Base-by-base conservation (phyloP, 2,113 vertebrate species). In the Bubo bubo region DNA sequence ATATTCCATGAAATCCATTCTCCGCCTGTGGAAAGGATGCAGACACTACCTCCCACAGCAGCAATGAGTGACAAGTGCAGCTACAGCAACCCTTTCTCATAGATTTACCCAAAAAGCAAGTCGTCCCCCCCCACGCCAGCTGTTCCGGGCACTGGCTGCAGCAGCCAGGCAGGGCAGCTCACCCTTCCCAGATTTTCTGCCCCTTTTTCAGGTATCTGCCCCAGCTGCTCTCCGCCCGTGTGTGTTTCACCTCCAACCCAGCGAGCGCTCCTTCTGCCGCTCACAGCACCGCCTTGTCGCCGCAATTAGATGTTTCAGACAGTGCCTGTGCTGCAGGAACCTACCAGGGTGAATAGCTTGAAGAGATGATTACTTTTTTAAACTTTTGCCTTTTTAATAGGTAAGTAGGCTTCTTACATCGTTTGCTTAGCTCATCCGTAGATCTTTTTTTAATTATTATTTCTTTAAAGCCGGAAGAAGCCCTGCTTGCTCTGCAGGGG, bases 221-320 rank as follows among this genome's bases (percentile, higher is more conserved):
- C 37, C 6, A 2, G 5, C 34, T 5, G 12, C 53, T 9, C 6
- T 1, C 47, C 21, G 8, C 3, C 1, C 4, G 1, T 7, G 5
- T 1, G 17, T 3, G 8, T 22, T 35, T 23, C 18, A 1, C 22
- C 35, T 18, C 37, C 37, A 14, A 9, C 17, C 74, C 55, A 21
- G 47, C 4, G 4, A 21, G 47, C 4, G 4, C 32, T 14, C 43
- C 22, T 24, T 12, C 45, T 20, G 72, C 35, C 24, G 26, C 9
- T 37, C 70, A 7, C 32, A 18, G 62, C 3, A 14, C 39, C 9
- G 7, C 60, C 52, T 22, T 9, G 3, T 10, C 3, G 2, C 71
- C 71, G 28, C n/a, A 60, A 55, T 8, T 2, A 30, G 39, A 55
- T 7, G 16, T 7, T 53, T 39, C 62, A n/a, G 16, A 20, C 15